Base-by-base conservation (phyloP, 1,140 invertebrate species). In the Eurosta solidaginis region DNA sequence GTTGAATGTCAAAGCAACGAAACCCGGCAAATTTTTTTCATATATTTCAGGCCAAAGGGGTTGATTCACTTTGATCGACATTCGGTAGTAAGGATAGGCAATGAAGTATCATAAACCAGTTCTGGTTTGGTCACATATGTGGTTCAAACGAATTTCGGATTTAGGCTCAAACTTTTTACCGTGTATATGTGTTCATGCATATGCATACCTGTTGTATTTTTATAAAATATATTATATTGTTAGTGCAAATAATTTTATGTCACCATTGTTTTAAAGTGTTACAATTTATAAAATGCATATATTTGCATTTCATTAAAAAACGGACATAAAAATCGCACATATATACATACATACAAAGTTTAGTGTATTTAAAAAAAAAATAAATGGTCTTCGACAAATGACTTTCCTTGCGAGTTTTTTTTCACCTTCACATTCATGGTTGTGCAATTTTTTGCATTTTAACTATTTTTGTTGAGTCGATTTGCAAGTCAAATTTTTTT, bases 401-500 rank as follows among this genome's bases (percentile, higher is more conserved):
- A 40, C 59, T 68, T 68, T 68, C 59, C 59, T 68, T 68, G 59
- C 36, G 59, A 68, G 40, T 68, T 68, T 33, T 68, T 68, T 59
- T 68, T 68, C 40, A 68, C 59, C 59, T 68, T 68, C 59, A 68
- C 17, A 68, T 68, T 68, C 59, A 68, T 68, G 59, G 33, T 33
- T 68, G 3, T 68, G 59, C 33, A 29, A 40, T 22, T 33, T 7
- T 36, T 59, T 29, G 54, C 29, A 14, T 17, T 68, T 36, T 68
- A 40, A 22, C 40, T 68, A n/a, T 27, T 0, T 17, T 40, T 40
- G 33, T 36, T 52, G 50, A 40, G 17, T 33, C 33, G 59, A 68
- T 68, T 68, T 68, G 59, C 59, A 68, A 68, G 33, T 68, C 40
- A 68, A 68, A 9, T 68, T 68, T 68, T 68, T 68, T n/a, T 68